Conservation (phyloP, 1,140 invertebrate species). For the Megalopta genalis region DNA sequence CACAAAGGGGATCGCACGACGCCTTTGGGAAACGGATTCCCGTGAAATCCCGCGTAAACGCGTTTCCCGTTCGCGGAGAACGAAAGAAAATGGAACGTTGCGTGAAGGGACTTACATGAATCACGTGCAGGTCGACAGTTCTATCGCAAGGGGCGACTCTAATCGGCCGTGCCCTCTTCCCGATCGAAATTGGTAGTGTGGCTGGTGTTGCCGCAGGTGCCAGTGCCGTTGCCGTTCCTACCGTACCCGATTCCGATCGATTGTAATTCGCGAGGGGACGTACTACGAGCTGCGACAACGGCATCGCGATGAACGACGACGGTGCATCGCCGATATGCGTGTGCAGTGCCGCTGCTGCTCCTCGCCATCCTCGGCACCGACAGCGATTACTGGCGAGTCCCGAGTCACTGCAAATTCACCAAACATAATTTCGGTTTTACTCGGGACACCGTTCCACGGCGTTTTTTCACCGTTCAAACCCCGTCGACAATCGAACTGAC, state of each 20-base stretch:
- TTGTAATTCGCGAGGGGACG: slow-evolving; percentile 35
- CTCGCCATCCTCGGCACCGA: slow-evolving; percentile 48
- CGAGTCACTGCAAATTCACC: slow-evolving; percentile 25
- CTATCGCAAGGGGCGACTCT: slow-evolving; percentile 46
- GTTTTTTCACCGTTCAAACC: too few relatives aligned
- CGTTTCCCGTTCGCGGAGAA: background rate
- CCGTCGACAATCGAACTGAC: too few relatives aligned
- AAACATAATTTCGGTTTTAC: background rate
- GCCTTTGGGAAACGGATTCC: too few relatives aligned
- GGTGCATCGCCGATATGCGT: slow-evolving; percentile 34
- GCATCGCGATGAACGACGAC: slow-evolving; percentile 46
- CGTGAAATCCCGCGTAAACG: too few relatives aligned
- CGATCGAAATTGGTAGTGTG: slow-evolving; percentile 45
- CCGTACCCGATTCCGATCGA: slow-evolving; percentile 55
- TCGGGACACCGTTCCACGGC: background rate
- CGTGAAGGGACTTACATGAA: slow-evolving; percentile 49
- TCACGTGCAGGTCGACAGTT: slow-evolving; percentile 44
- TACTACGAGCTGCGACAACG: slow-evolving; percentile 44
- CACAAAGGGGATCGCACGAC: too few relatives aligned
- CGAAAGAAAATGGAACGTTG: background rate
- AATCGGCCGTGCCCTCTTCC: slow-evolving; percentile 49
- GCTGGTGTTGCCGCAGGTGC: slow-evolving; percentile 29
- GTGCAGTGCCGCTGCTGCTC: slow-evolving; percentile 28
- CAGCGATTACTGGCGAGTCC: slow-evolving; percentile 17
- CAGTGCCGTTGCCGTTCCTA: slow-evolving; percentile 45